Conservation (phyloP, 2,888 invertebrate species). For the Nomada hirtipes region DNA sequence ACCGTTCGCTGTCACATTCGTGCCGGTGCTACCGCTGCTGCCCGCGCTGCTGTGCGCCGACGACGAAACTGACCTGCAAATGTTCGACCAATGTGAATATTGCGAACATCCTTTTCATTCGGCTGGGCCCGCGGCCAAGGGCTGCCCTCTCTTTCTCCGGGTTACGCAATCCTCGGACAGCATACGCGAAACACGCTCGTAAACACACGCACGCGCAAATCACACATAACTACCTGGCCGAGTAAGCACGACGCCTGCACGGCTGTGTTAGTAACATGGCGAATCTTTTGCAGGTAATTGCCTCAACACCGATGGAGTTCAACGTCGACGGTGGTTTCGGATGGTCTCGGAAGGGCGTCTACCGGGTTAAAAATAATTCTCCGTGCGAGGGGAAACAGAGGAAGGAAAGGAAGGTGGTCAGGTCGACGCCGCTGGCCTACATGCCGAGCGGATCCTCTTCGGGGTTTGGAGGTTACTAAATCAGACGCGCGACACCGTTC, state of each 20-base stretch:
- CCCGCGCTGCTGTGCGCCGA: slow-evolving; percentile 76
- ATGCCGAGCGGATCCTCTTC: slow-evolving; percentile 40
- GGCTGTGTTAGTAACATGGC: slow-evolving; percentile 18
- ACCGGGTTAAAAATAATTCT: neutral
- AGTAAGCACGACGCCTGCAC: neutral
- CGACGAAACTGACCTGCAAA: slow-evolving; percentile 81
- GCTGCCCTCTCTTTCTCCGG: slow-evolving; percentile 57
- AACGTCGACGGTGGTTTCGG: neutral
- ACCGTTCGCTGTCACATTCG: slow-evolving; percentile 58
- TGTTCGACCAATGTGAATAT: slow-evolving; percentile 68
- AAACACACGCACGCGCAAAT: slow-evolving; percentile 55
- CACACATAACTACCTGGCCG: neutral
- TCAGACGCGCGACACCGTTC: slow-evolving; percentile 58
- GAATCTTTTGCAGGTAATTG: too few species aligned
- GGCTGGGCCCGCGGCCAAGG: slow-evolving; percentile 78
- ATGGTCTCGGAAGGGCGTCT: too few species aligned
- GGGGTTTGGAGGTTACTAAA: slow-evolving; percentile 56
- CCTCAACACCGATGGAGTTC: too few species aligned
- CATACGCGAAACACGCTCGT: slow-evolving; percentile 31
- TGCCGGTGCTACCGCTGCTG: slow-evolving; percentile 56
- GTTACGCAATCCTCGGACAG: slow-evolving; percentile 70
- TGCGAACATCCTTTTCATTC: slow-evolving; percentile 55
- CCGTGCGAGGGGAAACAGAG: neutral
- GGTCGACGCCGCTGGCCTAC: slow-evolving; percentile 43
- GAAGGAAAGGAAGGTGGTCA: neutral